Evolutionary conservation across 1,140 invertebrate genomes (phyloP), one percentile per base, ranked within the genome.

Genomic region (Aphelinus atriplicis): DNA sequence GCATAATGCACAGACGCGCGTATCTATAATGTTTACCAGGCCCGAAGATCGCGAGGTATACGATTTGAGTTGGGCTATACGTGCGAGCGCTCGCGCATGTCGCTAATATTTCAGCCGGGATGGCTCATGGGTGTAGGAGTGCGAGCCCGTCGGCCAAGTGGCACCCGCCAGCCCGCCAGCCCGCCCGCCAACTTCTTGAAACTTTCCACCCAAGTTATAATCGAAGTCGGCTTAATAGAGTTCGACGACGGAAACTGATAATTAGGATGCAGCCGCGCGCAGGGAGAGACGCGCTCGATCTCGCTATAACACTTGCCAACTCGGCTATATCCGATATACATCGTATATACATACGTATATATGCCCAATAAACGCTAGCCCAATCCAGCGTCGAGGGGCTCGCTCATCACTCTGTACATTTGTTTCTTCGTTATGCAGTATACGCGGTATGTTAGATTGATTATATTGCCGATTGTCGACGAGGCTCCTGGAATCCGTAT

Each of bases 141-240:
- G 6, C 2, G 55, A 55, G 51, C 51, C 57, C 58, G 51, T 53
- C 48, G 72, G 65, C 46, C 73, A 48, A 48, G 48, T 61, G 42
- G 26, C 63, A n/a, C 42, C 51, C 4, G 51, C 26, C 26, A 26
- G 26, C 26, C 26, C 26, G 26, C 26, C 26, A 53, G 9, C 4
- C 51, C 9, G 4, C 51, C 4, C 50, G 58, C 63, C 48, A 78
- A 83, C 78, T 82, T 83, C 77, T 77, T 64, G 64, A 73, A 81
- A 83, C 77, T 83, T 81, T 62, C 47, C 50, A 53, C 42, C 65
- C 46, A 82, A 83, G 79, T 84, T 83, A 79, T 84, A 81, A 83
- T 83, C 82, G 80, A 84, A 82, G 83, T 81, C 80, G 76, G 78
- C 79, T 81, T 81, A 81, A 79, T 81, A 80, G 79, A 83, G 80